Evolutionary conservation across 2,113 vertebrate species (phyloP), one percentile per base, ranked within the genome.

Genomic region (Sialia sialis): DNA sequence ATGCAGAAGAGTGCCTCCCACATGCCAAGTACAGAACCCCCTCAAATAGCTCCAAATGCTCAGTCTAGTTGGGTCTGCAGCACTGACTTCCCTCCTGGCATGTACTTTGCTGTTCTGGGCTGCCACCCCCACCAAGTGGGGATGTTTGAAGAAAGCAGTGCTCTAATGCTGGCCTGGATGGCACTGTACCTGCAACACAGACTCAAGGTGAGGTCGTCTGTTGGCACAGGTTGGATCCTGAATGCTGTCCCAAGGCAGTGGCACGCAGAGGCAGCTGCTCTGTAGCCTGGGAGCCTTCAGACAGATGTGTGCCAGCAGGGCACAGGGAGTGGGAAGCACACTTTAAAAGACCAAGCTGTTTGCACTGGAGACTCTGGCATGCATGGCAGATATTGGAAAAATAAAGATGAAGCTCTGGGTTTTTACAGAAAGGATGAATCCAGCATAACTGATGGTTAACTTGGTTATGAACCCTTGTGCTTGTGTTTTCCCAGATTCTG

Each of bases 141-240:
- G n/a, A 0, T 34, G 25, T 64, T 5, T 23, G 34, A 56, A 74
- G 36, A 21, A 8, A 56, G 54, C 14, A 16, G 55, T 29, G 49
- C 17, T 36, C 38, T 29, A 13, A 7, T 13, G 41, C 27, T 66
- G 55, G 16, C 38, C 69, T 92, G 60, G 14, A 21, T 41, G 19
- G 16, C 7, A 0, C 25, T 44, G 34, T 14, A 23, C 7, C 0
- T 46, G 1, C 3, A 30, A 6, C 5, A 0, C 0, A 0, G 39
- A 48, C 43, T 36, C 39, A 38, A 13, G 32, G 32, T 13, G 23
- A 80, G 10, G 11, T 87, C 23, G 51, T 30, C 36, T 39, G 4
- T 9, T 49, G 55, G 58, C 22, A 11, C 1, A 3, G 10, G 12
- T 13, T 63, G 26, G 16, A 26, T 60, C 48, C 52, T 27, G 22